Base-by-base conservation (phyloP, 2,888 invertebrate species). In the Zhengitettix transpicula region DNA sequence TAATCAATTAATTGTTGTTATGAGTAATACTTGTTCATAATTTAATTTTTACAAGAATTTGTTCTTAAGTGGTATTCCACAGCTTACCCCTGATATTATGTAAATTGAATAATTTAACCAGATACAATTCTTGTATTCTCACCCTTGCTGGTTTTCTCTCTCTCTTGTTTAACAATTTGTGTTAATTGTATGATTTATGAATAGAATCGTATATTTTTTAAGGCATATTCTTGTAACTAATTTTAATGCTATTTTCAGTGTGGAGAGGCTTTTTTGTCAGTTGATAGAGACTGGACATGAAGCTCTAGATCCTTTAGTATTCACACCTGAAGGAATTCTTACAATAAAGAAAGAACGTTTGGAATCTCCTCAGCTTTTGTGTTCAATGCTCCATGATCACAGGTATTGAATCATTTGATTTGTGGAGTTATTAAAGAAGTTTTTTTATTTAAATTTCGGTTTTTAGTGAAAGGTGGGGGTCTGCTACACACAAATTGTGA, bases 191-290 rank as follows among this genome's bases (percentile, higher is more conserved):
- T 55, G 55, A 10, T n/a, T n/a, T n/a, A n/a, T n/a, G n/a, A n/a
- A n/a, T n/a, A n/a, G n/a, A n/a, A n/a, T n/a, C n/a, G n/a, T 28
- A 53, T 55, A 55, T 60, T 41, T 57, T 60, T 55, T 57, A 10
- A 11, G 9, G 16, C 10, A 44, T 15, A 1, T 28, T 40, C 42
- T 28, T 28, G 9, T 28, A 9, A 28, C 3, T 28, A 28, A 28
- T n/a, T 55, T 28, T 58, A 14, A 55, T 41, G 42, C 42, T 57
- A 54, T 60, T 79, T 79, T 65, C 71, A 93, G 93, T 73, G 93
- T 93, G 67, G 94, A 95, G 73, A 81, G 89, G 67, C 77, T 95
- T 66, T 93, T 91, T 74, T 84, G 85, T 71, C 90, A 92, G 74
- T 75, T 94, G 67, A 85, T 85, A 71, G 83, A 86, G 72, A 87